Conservation (phyloP, 2,888 invertebrate genomes). For the Chorisops tibialis region DNA sequence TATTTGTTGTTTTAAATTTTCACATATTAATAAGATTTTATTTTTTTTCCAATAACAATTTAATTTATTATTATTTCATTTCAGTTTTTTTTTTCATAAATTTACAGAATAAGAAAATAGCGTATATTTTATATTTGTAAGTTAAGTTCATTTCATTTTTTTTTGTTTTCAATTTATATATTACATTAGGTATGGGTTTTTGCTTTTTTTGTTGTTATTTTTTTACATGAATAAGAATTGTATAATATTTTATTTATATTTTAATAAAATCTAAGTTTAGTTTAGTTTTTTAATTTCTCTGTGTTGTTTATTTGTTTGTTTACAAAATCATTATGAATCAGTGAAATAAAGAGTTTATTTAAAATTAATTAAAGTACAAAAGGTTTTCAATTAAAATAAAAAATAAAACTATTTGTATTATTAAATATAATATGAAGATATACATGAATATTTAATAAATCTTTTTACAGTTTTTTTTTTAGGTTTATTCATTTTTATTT, state of each 20-base stretch:
- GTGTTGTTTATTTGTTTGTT: not conserved
- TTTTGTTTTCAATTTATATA: not conserved
- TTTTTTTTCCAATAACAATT: no score
- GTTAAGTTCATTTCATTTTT: constrained; percentile 8
- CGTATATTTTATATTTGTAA: constrained; percentile 21
- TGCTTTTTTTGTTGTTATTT: constrained; percentile 2
- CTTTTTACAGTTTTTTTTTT: not conserved
- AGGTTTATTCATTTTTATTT: constrained; percentile 6
- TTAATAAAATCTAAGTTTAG: constrained; percentile 8
- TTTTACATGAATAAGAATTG: constrained; percentile 20
- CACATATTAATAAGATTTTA: no score
- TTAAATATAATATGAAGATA: not conserved
- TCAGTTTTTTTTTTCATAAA: constrained; percentile 21
- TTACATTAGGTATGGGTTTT: not conserved
- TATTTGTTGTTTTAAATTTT: not conserved
- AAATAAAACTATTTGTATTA: constrained; percentile 9
- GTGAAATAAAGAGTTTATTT: constrained; percentile 21
- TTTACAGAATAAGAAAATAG: constrained; percentile 34
- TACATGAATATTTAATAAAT: not conserved
- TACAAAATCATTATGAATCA: not conserved
- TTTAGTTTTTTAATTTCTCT: constrained; percentile 3
- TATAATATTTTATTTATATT: constrained; percentile 12
- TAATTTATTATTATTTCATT: not conserved
- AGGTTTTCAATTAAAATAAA: constrained; percentile 9
- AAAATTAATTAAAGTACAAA: constrained; percentile 5